phyloP scores from a whole-genome alignment of 2,113 vertebrate genomes.

The Odobenus rosmarus region DNA sequence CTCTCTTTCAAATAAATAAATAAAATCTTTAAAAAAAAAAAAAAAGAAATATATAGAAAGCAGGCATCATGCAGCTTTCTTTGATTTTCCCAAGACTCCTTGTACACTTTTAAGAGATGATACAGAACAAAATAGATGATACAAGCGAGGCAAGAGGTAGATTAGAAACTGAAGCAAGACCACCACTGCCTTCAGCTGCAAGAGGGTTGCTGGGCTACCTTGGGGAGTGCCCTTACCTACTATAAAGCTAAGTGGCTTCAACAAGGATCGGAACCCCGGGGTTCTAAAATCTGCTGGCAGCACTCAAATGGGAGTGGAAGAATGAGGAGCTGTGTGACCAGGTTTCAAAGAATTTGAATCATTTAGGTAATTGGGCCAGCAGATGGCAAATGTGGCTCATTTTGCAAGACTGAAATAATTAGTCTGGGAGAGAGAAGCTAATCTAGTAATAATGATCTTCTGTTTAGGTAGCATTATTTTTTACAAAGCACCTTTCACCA shows the following conservation, averaged over 20 bases:
- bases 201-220: background rate
- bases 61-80: background rate
- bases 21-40: background rate
- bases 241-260: background rate
- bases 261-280: background rate
- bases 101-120: background rate
- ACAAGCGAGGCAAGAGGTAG: background rate
- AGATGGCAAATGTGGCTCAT: constrained; percentile 59
- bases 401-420: constrained; percentile 19
- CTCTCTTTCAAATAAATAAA: too few species aligned
- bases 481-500: background rate
- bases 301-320: background rate
- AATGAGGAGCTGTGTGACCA: background rate
- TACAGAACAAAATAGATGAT: background rate
- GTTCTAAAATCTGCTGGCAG: background rate
- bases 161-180: background rate
- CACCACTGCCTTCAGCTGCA: background rate
- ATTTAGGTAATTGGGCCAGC: constrained; percentile 33
- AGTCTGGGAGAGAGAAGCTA: background rate
- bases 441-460: background rate
- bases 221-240: accelerated
- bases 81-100: background rate
- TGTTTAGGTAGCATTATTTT: background rate
- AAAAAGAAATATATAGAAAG: background rate
- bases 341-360: background rate